Base-by-base conservation (phyloP, 2,797 vertebrate species). In the Sebastes hubbsi region DNA sequence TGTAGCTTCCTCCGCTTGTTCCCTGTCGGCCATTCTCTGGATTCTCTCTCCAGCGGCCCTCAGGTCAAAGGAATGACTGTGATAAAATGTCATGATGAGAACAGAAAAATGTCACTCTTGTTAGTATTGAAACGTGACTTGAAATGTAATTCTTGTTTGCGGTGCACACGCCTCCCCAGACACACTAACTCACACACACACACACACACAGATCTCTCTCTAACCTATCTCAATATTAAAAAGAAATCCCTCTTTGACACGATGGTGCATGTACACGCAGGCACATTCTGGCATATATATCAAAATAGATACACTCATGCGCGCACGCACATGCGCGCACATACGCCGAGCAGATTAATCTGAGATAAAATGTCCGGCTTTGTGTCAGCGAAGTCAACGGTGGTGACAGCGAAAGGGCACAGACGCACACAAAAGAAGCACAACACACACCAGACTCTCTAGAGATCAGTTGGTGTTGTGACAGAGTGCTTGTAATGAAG, bases 1-100 rank as follows among this genome's bases (percentile, higher is more conserved):
- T 16, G 30, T 30, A 34, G 36, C 70, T 30, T 81, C 42, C 70
- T 78, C 71, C 4, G 12, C 55, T 75, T 62, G 49, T 58, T 87
- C 80, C 77, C 77, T 77, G 68, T 62, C 29, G 81, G 84, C 81
- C 76, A n/a, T 75, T 78, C 72, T 72, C 38, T 58, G 36, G 60
- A 77, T 85, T 84, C 54, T 79, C 84, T 87, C 77, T 82, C 66
- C 68, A 63, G 76, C 1, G 73, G 75, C 76, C 84, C 67, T 68
- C 72, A 52, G 91, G 90, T 93, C 92, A 91, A 72, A 84, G 78
- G 86, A 88, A 91, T 80, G 72, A 82, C 90, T 80, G 55, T 71
- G 86, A 91, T 92, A 85, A 92, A 94, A 93, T 93, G 92, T 92
- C 92, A 92, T 87, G 86, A 92, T 91, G 89, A 89, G 88, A 91